These are phyloP conservation scores for Protaetia brevitarsis DNA, from an alignment of 1,140 invertebrate species.

Conservation along the genomic window DNA sequence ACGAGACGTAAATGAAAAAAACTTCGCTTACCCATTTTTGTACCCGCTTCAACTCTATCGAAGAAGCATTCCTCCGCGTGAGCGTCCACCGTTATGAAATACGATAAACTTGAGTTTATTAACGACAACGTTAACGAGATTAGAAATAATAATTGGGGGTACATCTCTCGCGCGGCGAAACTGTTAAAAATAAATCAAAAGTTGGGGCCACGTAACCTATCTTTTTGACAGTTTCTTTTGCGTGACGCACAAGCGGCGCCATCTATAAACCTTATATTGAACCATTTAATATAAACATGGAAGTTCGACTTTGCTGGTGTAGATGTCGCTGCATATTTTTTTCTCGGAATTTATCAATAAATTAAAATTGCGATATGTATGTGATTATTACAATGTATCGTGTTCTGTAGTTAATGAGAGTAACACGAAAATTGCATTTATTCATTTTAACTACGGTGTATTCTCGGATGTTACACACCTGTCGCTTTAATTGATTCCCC, in stretches of 20 bases:
- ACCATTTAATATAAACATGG: background rate
- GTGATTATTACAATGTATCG: background rate
- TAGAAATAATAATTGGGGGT: background rate
- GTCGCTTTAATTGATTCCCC: too few species aligned
- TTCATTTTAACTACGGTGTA: too few species aligned
- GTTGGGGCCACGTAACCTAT: background rate
- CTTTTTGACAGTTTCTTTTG: background rate
- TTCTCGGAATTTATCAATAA: constrained; percentile 1
- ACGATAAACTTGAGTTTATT: constrained; percentile 46
- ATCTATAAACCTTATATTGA: background rate
- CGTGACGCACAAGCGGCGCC: background rate
- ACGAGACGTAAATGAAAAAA: background rate
- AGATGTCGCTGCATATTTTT: background rate
- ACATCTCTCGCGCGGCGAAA: background rate
- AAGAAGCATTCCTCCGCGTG: constrained; percentile 99
- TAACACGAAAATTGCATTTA: too few species aligned
- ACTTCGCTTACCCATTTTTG: constrained; percentile 73
- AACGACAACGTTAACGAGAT: background rate
- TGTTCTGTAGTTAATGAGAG: too few species aligned
- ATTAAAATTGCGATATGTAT: constrained; percentile 4
- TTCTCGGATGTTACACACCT: too few species aligned
- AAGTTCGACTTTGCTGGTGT: background rate
- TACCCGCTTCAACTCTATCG: constrained; percentile 79
- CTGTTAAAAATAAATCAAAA: constrained; percentile 8
- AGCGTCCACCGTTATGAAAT: constrained; percentile 92